Percentiles rank a stretch among this genome's conserved stretches.
These are phyloP conservation scores for Trididemnum nubilum DNA, from an alignment of 23 tunicate species.

Conservation along the genomic window DNA sequence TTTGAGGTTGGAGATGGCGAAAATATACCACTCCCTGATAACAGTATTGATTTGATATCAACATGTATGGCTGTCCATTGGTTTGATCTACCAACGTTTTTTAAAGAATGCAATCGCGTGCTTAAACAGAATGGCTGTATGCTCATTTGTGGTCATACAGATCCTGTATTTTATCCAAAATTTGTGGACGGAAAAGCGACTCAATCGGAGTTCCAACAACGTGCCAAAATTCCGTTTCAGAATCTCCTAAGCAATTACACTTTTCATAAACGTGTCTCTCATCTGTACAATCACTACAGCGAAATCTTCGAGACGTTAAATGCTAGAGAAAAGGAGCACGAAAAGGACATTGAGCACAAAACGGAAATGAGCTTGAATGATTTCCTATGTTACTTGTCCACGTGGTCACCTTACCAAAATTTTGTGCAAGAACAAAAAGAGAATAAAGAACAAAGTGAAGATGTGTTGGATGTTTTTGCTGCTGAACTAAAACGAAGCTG, in stretches of 20 bases:
- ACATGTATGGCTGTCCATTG: slow-evolving; percentile 60
- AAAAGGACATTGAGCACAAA: slow-evolving; percentile 4
- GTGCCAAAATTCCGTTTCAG: background rate
- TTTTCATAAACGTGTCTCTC: slow-evolving; percentile 18
- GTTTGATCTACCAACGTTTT: slow-evolving; percentile 51
- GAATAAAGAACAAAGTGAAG: background rate
- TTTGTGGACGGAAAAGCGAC: background rate
- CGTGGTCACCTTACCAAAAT: slow-evolving; percentile 54
- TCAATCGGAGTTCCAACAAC: background rate
- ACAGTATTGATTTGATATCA: slow-evolving; percentile 47
- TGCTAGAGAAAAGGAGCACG: background rate
- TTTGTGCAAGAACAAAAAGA: slow-evolving; percentile 31
- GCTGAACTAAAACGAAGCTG: background rate
- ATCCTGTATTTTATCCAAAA: slow-evolving; percentile 20
- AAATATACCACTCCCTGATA: slow-evolving; percentile 30
- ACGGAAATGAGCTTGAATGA: slow-evolving; percentile 17
- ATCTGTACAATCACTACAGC: slow-evolving; percentile 29
- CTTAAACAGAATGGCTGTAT: slow-evolving; percentile 53
- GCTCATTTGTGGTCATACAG: slow-evolving; percentile 29
- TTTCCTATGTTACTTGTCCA: slow-evolving; percentile 15
- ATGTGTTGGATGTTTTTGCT: slow-evolving; percentile 13
- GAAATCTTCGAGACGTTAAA: slow-evolving; percentile 35
- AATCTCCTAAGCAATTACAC: background rate
- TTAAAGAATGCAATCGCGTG: slow-evolving; percentile 44
- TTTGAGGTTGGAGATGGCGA: slow-evolving; percentile 41